Base-by-base conservation (phyloP, 2,113 vertebrate genomes). In the Poeciliopsis turrubarensis region DNA sequence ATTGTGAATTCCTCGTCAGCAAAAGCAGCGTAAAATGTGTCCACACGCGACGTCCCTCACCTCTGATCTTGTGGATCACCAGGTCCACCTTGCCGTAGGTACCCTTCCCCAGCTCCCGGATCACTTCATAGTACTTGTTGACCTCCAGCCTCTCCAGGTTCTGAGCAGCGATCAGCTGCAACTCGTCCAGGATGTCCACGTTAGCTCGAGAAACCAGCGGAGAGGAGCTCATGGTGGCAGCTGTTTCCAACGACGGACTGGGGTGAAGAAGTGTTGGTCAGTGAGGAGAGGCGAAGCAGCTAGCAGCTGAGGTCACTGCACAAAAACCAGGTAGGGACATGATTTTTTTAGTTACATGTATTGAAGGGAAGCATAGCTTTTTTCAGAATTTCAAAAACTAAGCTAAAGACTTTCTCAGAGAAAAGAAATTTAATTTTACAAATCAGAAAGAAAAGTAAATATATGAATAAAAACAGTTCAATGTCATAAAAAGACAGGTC, bases 41-140 rank as follows among this genome's bases (percentile, higher is more conserved):
- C 17, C 4, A 22, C 15, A 1, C 3, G n/a, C 11, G 0, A 27
- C 31, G 17, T 9, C n/a, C 73, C 87, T 92, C 82, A 95, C 95
- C 95, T 94, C 93, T 77, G 70, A 94, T 92, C 86, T 94, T 95
- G 81, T 95, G 95, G 70, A 95, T 90, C 41, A 94, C 95, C 78
- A 95, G 91, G 85, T 95, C 94, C 86, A 95, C 95, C 77, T 94
- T 94, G 41, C 95, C 95, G 6, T 95, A 95, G 73, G 95, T 95
- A 66, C 95, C 95, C 72, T 95, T 95, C 61, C 95, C 95, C 75
- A 95, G 89, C 84, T 95, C 94, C 67, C 95, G 70, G 73, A 95
- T 95, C 71, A 95, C 93, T 84, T 95, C 94, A 13, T 95, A 95
- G 78, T 95, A 94, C 80, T 95, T 95, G 78, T 90, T 92, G 70